Percentiles rank a stretch among this genome's conserved stretches.
phyloP scores from a whole-genome alignment of 30 jellyfish, hydroid and myxozoan genomes.

The Hydractinia echinata region DNA sequence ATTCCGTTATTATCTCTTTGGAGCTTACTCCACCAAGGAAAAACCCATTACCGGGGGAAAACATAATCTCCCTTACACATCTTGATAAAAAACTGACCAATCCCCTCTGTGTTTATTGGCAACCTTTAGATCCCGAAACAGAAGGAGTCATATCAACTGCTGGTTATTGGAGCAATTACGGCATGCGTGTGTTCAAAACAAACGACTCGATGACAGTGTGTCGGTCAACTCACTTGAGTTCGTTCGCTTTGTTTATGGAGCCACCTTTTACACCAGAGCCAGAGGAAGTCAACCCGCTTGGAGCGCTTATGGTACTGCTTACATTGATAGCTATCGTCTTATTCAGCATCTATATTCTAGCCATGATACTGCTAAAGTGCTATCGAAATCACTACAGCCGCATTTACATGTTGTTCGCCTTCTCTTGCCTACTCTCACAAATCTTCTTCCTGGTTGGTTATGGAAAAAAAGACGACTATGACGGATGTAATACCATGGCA shows the following conservation, averaged over 20 bases:
- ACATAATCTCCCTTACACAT: conserved; percentile 71
- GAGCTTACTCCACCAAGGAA: conserved; percentile 60
- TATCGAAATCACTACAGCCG: conserved; percentile 60
- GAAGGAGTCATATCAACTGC: conserved; percentile 18
- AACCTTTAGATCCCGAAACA: conserved; percentile 37
- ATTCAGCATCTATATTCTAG: conserved; percentile 41
- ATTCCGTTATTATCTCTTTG: conserved; percentile 68
- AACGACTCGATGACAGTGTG: conserved; percentile 70
- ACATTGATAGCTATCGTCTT: conserved; percentile 49
- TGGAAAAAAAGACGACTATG: conserved; percentile 46
- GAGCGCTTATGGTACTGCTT: conserved; percentile 47
- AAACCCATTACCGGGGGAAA: conserved; percentile 73
- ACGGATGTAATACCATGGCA: conserved; percentile 53
- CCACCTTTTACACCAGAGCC: conserved; percentile 54
- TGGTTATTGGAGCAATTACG: conserved; percentile 93
- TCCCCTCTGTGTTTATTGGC: conserved; percentile 96
- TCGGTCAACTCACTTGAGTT: conserved; percentile 56
- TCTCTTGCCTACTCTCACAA: conserved; percentile 59
- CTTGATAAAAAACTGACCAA: conserved; percentile 40
- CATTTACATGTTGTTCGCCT: conserved; percentile 64
- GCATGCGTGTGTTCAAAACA: conserved; percentile 62
- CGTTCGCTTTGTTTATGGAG: conserved; percentile 91
- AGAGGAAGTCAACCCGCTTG: conserved; percentile 62
- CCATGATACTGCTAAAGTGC: conserved; percentile 62
- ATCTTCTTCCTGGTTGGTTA: conserved; percentile 48